These are phyloP conservation scores for Todiramphus chloris DNA, from an alignment of 2,113 vertebrate species.

Conservation along the genomic window DNA sequence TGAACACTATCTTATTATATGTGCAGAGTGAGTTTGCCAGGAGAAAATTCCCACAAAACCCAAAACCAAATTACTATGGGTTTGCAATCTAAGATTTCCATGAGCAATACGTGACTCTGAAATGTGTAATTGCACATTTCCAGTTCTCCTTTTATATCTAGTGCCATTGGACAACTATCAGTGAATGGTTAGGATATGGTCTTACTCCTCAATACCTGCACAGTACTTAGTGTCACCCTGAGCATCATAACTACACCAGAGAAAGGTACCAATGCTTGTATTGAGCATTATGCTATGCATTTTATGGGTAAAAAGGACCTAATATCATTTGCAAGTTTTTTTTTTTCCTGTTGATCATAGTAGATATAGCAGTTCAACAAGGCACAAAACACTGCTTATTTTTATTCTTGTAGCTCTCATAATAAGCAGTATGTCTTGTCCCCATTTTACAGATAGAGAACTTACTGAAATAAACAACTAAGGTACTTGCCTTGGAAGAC, in stretches of 20 bases:
- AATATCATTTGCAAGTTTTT: not conserved
- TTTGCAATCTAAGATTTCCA: not conserved
- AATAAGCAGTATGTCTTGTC: not conserved
- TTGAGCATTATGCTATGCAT: not conserved
- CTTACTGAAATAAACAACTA: not conserved
- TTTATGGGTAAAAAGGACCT: not conserved
- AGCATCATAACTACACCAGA: fast-evolving
- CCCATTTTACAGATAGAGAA: not conserved
- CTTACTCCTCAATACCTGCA: not conserved
- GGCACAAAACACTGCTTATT: not conserved
- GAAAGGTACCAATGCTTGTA: not conserved
- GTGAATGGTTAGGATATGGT: not conserved
- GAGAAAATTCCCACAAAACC: not conserved
- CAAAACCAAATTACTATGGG: not conserved
- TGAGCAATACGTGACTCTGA: not conserved
- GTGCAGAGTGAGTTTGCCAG: not conserved
- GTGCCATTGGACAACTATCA: not conserved
- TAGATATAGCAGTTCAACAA: not conserved
- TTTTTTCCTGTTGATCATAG: not conserved
- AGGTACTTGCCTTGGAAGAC: not conserved
- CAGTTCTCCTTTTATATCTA: not conserved
- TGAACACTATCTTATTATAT: not conserved
- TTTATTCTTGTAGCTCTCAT: not conserved
- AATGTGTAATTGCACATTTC: not conserved
- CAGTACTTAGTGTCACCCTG: not conserved